Conservation (phyloP, 2,888 invertebrate genomes). For the Tortrix viridana region DNA sequence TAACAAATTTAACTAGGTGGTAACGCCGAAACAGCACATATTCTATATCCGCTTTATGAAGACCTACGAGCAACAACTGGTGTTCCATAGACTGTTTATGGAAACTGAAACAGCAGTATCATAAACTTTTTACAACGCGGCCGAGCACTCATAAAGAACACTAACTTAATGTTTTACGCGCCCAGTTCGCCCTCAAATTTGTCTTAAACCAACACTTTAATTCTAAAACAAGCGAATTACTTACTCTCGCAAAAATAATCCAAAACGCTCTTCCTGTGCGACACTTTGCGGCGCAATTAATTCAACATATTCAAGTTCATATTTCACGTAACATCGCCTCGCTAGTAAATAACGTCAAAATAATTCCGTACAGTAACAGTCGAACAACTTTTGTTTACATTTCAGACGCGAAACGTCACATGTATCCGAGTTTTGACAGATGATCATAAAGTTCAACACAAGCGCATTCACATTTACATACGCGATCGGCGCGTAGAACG, state of each 20-base stretch:
- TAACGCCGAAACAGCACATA: slow-evolving; percentile 17
- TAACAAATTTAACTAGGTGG: slow-evolving; percentile 6
- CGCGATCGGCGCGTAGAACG: slow-evolving; percentile 53
- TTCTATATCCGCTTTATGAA: slow-evolving; percentile 29
- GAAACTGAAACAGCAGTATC: slow-evolving; percentile 51
- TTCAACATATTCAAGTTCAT: slow-evolving; percentile 77
- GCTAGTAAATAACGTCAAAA: slow-evolving; percentile 73
- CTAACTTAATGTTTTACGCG: slow-evolving; percentile 56
- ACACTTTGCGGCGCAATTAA: slow-evolving; percentile 71
- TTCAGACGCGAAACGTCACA: slow-evolving; percentile 80
- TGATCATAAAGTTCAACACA: slow-evolving; percentile 78
- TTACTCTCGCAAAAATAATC: slow-evolving; percentile 79
- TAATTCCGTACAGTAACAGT: slow-evolving; percentile 57
- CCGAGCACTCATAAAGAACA: slow-evolving; percentile 55
- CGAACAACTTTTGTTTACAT: slow-evolving; percentile 79
- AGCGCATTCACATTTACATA: slow-evolving; percentile 76
- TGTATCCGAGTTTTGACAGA: slow-evolving; percentile 81
- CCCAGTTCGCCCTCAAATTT: slow-evolving; percentile 53
- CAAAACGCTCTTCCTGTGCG: slow-evolving; percentile 59
- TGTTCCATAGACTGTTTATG: slow-evolving; percentile 47
- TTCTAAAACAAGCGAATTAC: slow-evolving; percentile 63
- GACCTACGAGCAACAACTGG: slow-evolving; percentile 32
- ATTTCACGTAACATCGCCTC: slow-evolving; percentile 69
- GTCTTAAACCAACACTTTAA: slow-evolving; percentile 50
- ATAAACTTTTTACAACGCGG: slow-evolving; percentile 56